These are phyloP conservation scores for Lasioglossum oenotherae DNA, from an alignment of 2,888 invertebrate genomes.

Conservation along the genomic window DNA sequence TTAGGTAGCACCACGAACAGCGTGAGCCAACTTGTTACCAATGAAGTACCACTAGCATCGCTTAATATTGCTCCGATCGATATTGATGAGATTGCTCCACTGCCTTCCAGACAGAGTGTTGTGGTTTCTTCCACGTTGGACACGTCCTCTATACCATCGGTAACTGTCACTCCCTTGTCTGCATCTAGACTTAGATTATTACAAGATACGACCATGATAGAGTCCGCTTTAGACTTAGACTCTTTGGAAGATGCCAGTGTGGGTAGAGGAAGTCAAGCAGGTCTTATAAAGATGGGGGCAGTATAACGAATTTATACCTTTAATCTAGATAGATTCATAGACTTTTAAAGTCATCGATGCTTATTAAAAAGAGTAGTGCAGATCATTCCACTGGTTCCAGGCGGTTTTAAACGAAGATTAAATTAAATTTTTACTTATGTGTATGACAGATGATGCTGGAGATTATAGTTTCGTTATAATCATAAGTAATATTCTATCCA, in stretches of 20 bases:
- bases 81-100: conserved; percentile 82
- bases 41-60: conserved; percentile 87
- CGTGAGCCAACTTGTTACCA: conserved; percentile 88
- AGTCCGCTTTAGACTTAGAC: conserved; percentile 94
- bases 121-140: conserved; percentile 74
- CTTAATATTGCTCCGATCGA: conserved; percentile 84
- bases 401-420: background rate
- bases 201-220: conserved; percentile 96
- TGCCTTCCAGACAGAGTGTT: conserved; percentile 82
- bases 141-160: conserved; percentile 77
- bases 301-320: conserved; percentile 76
- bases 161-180: conserved; percentile 81
- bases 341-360: conserved; percentile 46
- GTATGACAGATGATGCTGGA: background rate
- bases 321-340: conserved; percentile 50
- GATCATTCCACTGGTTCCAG: conserved; percentile 8
- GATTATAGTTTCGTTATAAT: background rate
- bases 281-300: conserved; percentile 87
- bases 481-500: background rate
- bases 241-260: conserved; percentile 91
- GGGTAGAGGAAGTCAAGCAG: conserved; percentile 89
- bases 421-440: background rate
- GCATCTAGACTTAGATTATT: conserved; percentile 91
- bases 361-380: conserved; percentile 49
- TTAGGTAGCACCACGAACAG: conserved; percentile 89